These are phyloP conservation scores for Rhipidura dahli DNA, from an alignment of 2,113 vertebrate species.

Conservation along the genomic window DNA sequence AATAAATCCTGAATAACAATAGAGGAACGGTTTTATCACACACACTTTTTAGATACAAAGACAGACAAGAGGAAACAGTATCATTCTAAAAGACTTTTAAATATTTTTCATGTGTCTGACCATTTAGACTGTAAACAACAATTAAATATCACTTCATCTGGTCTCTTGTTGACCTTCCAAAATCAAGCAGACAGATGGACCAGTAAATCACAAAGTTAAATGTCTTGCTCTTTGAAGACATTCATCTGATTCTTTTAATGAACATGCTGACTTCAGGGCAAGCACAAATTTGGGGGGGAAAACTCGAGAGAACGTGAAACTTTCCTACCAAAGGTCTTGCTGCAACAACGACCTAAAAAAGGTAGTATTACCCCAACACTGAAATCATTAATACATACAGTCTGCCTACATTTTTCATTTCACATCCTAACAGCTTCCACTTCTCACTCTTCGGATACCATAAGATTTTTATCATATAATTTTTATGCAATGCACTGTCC, in stretches of 20 bases:
- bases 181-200: background rate
- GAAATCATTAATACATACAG: background rate
- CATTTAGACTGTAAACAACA: background rate
- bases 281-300: background rate
- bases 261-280: background rate
- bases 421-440: background rate
- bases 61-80: background rate
- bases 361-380: background rate
- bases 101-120: background rate
- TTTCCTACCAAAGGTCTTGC: background rate
- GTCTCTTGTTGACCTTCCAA: background rate
- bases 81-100: background rate
- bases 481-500: background rate
- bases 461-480: background rate
- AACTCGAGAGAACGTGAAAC: background rate
- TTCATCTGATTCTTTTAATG: background rate
- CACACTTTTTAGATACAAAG: background rate
- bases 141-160: background rate
- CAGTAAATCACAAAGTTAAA: background rate
- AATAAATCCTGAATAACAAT: background rate
- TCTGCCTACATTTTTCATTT: background rate
- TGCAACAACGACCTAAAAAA: background rate
- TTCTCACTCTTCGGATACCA: background rate
- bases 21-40: background rate
- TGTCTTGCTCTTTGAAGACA: background rate